These are phyloP conservation scores for Poeciliopsis turneri DNA, from an alignment of 2,797 vertebrate genomes.

Conservation along the genomic window DNA sequence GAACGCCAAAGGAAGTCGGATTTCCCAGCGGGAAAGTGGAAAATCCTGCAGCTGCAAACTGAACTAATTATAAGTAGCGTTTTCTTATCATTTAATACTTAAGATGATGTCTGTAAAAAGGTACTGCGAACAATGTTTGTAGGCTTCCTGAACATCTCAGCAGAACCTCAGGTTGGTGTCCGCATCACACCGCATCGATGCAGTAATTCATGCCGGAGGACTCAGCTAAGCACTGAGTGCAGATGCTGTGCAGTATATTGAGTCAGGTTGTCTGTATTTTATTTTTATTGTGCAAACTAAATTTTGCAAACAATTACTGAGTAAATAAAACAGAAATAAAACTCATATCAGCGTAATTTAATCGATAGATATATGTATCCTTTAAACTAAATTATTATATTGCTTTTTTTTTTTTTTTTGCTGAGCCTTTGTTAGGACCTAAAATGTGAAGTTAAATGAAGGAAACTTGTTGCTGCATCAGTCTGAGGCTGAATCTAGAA, in stretches of 20 bases:
- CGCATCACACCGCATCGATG: not conserved
- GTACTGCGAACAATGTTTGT: too few species aligned
- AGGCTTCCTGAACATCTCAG: not conserved
- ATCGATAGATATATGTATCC: not conserved
- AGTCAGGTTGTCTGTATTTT: not conserved
- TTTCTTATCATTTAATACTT: too few species aligned
- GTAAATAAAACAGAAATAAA: not conserved
- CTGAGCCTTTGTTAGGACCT: not conserved
- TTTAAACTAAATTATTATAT: not conserved
- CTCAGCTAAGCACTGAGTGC: not conserved
- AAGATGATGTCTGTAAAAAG: too few species aligned
- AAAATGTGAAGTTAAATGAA: not conserved
- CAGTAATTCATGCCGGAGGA: not conserved
- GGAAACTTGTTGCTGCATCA: slow-evolving; percentile 20
- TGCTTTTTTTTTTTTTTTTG: not conserved
- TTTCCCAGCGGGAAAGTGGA: too few species aligned
- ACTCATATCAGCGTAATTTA: not conserved
- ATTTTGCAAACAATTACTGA: not conserved
- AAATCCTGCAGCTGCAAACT: too few species aligned
- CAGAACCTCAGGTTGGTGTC: not conserved
- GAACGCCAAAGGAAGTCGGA: too few species aligned
- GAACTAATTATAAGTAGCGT: too few species aligned
- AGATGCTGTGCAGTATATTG: not conserved
- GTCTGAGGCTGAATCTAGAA: slow-evolving; percentile 37
- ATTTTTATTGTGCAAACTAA: not conserved